Conservation (phyloP, 2,888 invertebrate species). For the Aricia artaxerxes region DNA sequence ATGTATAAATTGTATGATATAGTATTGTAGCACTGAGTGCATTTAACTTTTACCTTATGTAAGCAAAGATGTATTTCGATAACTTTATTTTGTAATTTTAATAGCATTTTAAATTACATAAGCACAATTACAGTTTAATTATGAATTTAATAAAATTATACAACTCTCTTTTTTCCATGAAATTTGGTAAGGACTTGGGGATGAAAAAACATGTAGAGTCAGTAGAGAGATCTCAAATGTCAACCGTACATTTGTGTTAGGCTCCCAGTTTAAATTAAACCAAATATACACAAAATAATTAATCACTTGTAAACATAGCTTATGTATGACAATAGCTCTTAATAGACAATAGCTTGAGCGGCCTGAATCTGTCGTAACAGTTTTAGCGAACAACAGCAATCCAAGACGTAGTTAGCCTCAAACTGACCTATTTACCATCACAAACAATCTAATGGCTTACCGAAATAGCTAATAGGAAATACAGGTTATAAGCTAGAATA, state of each 20-base stretch:
- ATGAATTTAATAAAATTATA: no score
- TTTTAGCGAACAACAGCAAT: conserved; percentile 6
- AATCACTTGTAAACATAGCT: neutral
- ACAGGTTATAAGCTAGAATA: neutral
- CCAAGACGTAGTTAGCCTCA: conserved; percentile 9
- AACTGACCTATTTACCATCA: conserved; percentile 2
- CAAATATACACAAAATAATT: neutral
- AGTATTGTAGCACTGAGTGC: no score
- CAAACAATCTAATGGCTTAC: conserved; percentile 11
- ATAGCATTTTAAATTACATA: no score
- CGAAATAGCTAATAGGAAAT: neutral
- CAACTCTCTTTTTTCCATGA: no score
- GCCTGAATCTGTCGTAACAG: conserved; percentile 3
- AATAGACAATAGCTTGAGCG: neutral
- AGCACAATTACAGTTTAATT: no score
- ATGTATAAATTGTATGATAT: no score
- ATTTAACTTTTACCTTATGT: no score
- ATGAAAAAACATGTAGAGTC: no score
- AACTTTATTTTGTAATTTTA: no score
- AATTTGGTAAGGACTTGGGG: no score
- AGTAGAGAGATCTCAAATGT: no score
- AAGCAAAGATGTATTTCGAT: no score
- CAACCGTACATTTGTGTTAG: neutral
- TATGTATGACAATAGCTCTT: neutral
- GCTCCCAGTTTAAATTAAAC: neutral